These are phyloP conservation scores for Chloromyia formosa DNA, from an alignment of 2,888 invertebrate genomes.

Conservation along the genomic window DNA sequence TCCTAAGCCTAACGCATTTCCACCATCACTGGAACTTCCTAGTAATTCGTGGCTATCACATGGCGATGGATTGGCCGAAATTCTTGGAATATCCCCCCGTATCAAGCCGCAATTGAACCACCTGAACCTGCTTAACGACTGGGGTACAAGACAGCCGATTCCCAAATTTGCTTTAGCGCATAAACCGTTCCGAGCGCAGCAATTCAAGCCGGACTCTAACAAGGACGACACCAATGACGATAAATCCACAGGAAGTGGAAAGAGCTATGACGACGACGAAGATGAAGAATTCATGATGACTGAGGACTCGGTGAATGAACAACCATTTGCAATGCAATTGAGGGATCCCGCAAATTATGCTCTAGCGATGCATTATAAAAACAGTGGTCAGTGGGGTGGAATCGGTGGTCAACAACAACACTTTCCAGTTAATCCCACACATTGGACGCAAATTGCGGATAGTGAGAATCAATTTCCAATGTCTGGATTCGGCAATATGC, in stretches of 20 bases:
- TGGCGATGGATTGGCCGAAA: background rate
- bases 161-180: background rate
- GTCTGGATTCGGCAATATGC: slow-evolving; percentile 1
- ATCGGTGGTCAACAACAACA: background rate
- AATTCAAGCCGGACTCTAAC: background rate
- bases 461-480: background rate
- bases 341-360: background rate
- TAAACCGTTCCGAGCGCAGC: background rate
- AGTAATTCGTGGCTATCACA: slow-evolving; percentile 4
- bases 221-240: background rate
- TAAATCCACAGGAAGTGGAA: background rate
- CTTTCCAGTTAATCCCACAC: background rate
- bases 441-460: background rate
- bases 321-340: slow-evolving; percentile 32
- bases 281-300: slow-evolving; percentile 38
- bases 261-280: slow-evolving; percentile 35
- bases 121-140: background rate
- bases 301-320: slow-evolving; percentile 27
- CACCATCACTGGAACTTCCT: background rate
- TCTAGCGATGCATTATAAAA: background rate
- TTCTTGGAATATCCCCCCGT: background rate
- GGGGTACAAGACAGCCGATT: background rate
- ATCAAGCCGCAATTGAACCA: background rate
- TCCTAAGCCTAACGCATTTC: background rate
- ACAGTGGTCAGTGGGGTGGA: background rate